Percentiles rank a stretch among this genome's conserved stretches.
These are phyloP conservation scores for Plutella xylostella DNA, from an alignment of 2,888 invertebrate genomes.

Conservation along the genomic window DNA sequence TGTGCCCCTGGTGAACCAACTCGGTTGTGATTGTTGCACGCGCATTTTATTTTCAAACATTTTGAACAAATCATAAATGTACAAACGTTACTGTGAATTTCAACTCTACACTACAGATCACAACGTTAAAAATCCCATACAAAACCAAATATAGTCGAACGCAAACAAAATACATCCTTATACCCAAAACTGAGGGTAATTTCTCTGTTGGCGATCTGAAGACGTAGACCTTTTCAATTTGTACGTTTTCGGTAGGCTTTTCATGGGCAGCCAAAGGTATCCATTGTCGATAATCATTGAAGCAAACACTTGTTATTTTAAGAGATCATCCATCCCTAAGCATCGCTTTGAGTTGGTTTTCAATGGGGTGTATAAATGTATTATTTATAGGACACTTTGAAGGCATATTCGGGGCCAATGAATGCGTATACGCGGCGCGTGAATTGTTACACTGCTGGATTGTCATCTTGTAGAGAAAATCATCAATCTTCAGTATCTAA, in stretches of 20 bases:
- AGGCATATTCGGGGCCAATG: constrained; percentile 50
- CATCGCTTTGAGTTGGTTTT: constrained; percentile 49
- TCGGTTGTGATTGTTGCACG: constrained; percentile 66
- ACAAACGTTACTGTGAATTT: neutral
- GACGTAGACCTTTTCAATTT: neutral
- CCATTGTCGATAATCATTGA: constrained; percentile 69
- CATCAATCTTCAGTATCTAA: constrained; percentile 49
- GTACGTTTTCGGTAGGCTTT: constrained; percentile 37
- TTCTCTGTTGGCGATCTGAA: neutral
- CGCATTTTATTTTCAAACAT: constrained; percentile 55
- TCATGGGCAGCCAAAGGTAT: constrained; percentile 65
- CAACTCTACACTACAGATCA: constrained; percentile 1
- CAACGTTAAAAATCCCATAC: neutral
- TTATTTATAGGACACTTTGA: constrained; percentile 67
- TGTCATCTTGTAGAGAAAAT: constrained; percentile 32
- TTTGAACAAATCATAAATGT: constrained; percentile 25
- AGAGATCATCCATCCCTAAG: constrained; percentile 69
- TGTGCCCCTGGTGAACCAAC: constrained; percentile 65
- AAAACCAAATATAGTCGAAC: neutral
- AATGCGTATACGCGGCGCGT: constrained; percentile 31
- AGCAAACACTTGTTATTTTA: constrained; percentile 72
- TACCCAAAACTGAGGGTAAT: neutral
- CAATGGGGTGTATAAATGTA: constrained; percentile 63
- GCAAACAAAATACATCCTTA: constrained; percentile 22
- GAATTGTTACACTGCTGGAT: constrained; percentile 35